phyloP scores from a whole-genome alignment of 1,140 invertebrate species.

The Tetragnatha versicolor region DNA sequence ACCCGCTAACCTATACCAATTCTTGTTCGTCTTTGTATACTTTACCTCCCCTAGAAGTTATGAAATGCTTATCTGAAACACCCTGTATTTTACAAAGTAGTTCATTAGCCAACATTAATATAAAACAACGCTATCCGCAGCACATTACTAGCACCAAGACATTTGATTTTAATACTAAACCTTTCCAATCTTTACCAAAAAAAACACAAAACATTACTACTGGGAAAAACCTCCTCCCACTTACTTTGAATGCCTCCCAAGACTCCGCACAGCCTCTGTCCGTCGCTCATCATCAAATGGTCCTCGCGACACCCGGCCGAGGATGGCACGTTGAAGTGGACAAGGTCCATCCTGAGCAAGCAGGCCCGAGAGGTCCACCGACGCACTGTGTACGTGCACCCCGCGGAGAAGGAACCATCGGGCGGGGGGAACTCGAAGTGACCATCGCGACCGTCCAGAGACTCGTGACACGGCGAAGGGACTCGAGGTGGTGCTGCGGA shows the following conservation, averaged over 20 bases:
- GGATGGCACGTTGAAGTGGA: background rate
- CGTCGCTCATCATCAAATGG: constrained; percentile 20
- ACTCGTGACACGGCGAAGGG: background rate
- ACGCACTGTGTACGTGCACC: constrained; percentile 26
- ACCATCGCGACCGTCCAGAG: background rate
- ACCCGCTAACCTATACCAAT: too few species aligned
- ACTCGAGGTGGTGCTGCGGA: background rate
- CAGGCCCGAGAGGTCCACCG: constrained; percentile 15
- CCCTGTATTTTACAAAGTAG: too few species aligned
- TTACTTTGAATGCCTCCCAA: constrained; percentile 33
- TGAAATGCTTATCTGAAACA: too few species aligned
- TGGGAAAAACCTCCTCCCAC: too few species aligned
- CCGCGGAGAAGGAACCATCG: background rate
- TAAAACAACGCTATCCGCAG: too few species aligned
- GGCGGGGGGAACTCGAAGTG: background rate
- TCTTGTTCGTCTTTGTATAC: too few species aligned
- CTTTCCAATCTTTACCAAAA: too few species aligned
- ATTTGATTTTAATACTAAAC: too few species aligned
- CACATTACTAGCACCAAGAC: too few species aligned
- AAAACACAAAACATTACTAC: too few species aligned
- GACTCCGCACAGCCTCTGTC: constrained; percentile 22
- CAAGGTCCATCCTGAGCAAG: constrained; percentile 19
- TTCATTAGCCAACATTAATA: too few species aligned
- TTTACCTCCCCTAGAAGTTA: too few species aligned
- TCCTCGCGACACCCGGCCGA: background rate